Evolutionary conservation across 1,140 invertebrate genomes (phyloP), one percentile per base, ranked within the genome.

Genomic region (Ostrea denselamellosa): DNA sequence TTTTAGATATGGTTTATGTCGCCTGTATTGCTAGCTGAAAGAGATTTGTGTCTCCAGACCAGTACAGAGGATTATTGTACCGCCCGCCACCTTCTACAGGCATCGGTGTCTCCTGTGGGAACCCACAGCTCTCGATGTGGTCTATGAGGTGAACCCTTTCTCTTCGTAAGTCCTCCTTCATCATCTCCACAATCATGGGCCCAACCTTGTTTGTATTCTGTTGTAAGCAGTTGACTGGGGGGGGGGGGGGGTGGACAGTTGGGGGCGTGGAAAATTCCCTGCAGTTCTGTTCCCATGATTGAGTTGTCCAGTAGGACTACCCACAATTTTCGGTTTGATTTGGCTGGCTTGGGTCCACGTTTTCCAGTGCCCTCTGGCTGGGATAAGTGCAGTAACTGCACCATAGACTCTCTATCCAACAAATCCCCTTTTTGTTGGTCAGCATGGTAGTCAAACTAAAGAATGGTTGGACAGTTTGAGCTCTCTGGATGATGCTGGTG

Each of bases 171-270:
- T 9, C 9, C 19, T 83, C 52, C 12, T 52, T 10, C 4, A 83
- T 5, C 34, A 52, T 51, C 9, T 83, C 44, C 17, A 83, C 44
- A 52, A 83, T 54, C 17, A 0, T 51, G 0, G n/a, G 22, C 25
- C 82, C 44, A 8, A 83, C 14, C 52, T 83, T 83, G 82, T 83
- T 53, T 52, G 82, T 44, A 83, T 81, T 81, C 14, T 25, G 25
- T 25, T 81, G 71, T 25, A 81, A 81, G 14, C 22, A 19, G 25
- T 25, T 83, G 1, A 19, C 8, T 3, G n/a, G n/a, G n/a, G n/a
- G n/a, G n/a, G n/a, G 44, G 53, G 25, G 68, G 22, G 9, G 22
- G 25, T 77, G 25, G 68, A 25, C 7, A 77, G 68, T 77, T 77
- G n/a, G 68, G 10, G 82, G 52, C 2, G n/a, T n/a, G 34, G 34